Percentiles rank a stretch among this genome's conserved stretches.
phyloP scores from a whole-genome alignment of 2,113 vertebrate species.

The Hippocampus abdominalis region DNA sequence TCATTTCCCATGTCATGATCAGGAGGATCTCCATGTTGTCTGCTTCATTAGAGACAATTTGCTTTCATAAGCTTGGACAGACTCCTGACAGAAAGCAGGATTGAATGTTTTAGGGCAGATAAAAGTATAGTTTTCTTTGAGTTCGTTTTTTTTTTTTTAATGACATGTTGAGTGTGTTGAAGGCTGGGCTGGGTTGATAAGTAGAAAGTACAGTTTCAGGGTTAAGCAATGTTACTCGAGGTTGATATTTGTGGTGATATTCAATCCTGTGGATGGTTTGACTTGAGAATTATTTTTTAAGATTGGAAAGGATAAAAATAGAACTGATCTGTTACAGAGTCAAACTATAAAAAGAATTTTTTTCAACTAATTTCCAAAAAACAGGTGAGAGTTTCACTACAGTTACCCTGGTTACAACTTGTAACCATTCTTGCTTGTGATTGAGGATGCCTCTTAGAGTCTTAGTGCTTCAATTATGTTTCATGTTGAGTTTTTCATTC shows the following conservation, averaged over 20 bases:
- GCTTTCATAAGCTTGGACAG: slow-evolving; percentile 35
- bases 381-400: no score
- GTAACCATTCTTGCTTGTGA: background rate
- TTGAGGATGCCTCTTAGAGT: background rate
- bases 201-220: background rate
- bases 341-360: no score
- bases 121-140: background rate
- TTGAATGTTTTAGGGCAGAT: background rate
- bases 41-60: slow-evolving; percentile 39
- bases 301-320: background rate
- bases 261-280: background rate
- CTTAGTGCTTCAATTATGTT: background rate
- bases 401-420: background rate
- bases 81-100: background rate
- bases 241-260: background rate
- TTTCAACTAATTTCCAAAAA: no score
- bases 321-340: background rate
- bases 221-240: no score
- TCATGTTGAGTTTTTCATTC: background rate
- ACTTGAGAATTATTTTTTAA: no score
- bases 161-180: background rate
- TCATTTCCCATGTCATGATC: slow-evolving; percentile 44
- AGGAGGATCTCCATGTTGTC: slow-evolving; percentile 32
- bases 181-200: background rate
- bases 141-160: background rate